Evolutionary conservation across 2,113 vertebrate genomes (phyloP), one percentile per base, ranked within the genome.

Genomic region (Pongo pygmaeus): DNA sequence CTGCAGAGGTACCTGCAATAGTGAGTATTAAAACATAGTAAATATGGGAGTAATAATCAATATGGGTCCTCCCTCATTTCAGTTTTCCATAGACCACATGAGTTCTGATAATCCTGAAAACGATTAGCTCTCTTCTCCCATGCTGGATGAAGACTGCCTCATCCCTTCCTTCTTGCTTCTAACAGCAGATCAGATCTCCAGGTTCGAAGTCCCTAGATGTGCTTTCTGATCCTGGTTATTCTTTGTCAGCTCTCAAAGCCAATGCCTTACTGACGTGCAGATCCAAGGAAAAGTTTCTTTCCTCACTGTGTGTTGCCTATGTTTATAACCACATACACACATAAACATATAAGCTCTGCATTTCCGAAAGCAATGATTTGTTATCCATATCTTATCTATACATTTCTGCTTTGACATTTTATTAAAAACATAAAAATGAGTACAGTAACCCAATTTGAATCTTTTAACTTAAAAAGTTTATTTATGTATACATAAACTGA

Each of bases 401-500:
- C 7, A 57, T 32, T 91, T 85, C 27, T 83, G 40, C n/a, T 64
- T 61, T 55, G 87, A n/a, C 64, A 50, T 79, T 55, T 93, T 77
- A 81, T 84, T 84, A 69, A 70, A 96, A 81, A 8, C 52, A 32
- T 81, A 81, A 92, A 70, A 52, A 40, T 18, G 72, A 92, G 16
- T 78, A 32, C 0, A 46, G 46, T 25, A 72, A 94, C 30, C 25
- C 64, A 86, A 46, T 79, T 85, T 93, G 7, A 32, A 93, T 30
- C 38, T 17, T 96, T 70, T 48, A 89, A 79, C 38, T 86, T 27
- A 35, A 87, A 72, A 96, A 8, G 4, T 70, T 69, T 84, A 91
- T 89, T 93, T 94, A 59, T 80, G 95, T 96, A 48, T 20, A 83
- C 16, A 75, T 8, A 70, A 91, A 38, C 35, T 77, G 32, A 89